Percentiles rank a stretch among this genome's conserved stretches.
phyloP scores from a whole-genome alignment of 1,140 invertebrate species.

The Pseudachorutes palmiensis region DNA sequence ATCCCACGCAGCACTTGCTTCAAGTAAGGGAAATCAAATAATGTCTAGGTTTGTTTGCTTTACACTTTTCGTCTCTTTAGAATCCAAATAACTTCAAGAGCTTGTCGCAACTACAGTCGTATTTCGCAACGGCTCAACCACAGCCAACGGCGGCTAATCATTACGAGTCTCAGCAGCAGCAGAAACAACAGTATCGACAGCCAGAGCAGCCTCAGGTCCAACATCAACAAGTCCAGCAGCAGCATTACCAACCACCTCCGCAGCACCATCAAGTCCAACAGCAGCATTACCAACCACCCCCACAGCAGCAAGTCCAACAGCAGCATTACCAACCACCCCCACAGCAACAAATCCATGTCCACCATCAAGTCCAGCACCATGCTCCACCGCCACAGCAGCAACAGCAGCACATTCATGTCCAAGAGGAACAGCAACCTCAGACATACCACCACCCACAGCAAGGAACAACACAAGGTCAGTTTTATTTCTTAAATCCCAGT shows the following conservation, averaged over 20 bases:
- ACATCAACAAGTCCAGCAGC: slow-evolving; percentile 5
- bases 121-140: slow-evolving; percentile 27
- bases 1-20: slow-evolving; percentile 23
- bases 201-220: slow-evolving; percentile 7
- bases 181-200: slow-evolving; percentile 9
- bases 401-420: neutral
- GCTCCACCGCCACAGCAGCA: neutral
- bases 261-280: slow-evolving; percentile 1
- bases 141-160: slow-evolving; percentile 2
- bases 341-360: neutral
- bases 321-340: neutral
- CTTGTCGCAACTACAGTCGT: slow-evolving; percentile 26
- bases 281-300: neutral
- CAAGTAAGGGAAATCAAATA: slow-evolving; percentile 1
- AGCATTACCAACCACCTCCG: neutral
- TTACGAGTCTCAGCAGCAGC: slow-evolving; percentile 15
- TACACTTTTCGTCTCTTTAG: slow-evolving; percentile 7
- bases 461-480: neutral
- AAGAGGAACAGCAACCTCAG: neutral
- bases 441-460: neutral
- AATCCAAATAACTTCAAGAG: slow-evolving; percentile 25
- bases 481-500: neutral
- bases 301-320: slow-evolving; percentile 1
- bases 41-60: neutral
- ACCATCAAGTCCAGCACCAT: neutral